Base-by-base conservation (phyloP, 2,797 vertebrate species). In the Pyrocephalus nanus region DNA sequence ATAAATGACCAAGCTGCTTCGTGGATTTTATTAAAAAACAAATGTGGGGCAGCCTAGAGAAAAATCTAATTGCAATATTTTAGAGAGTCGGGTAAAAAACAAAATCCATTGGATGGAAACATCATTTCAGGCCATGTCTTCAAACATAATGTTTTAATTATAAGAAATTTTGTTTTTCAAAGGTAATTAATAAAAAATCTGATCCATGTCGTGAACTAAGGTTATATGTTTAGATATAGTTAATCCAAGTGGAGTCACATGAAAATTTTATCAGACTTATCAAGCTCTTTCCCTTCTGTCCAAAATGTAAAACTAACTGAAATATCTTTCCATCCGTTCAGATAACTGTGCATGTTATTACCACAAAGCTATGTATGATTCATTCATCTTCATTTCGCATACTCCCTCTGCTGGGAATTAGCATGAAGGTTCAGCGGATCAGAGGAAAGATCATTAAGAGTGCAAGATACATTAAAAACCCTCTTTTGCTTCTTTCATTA, bases 341-440 rank as follows among this genome's bases (percentile, higher is more conserved):
- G 72, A 8, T 67, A 74, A 80, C 54, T 61, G 4, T 38, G 43
- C 43, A 30, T 13, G n/a, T 72, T 90, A 83, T 36, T 55, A 36
- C 11, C 40, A 38, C 79, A 77, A n/a, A 78, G 36, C 32, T 72
- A 23, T 11, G 16, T 51, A 48, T 69, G 70, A 86, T 55, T 87
- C 54, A 82, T 74, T 88, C 78, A 80, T 74, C 62, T 92, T 85
- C 62, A 45, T 81, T 95, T 94, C 79, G 53, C 55, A 53, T 32
- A 60, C 82, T 95, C 85, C 93, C 89, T 96, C 95, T 96, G 66
- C 95, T 96, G 95, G 95, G 91, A 92, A 93, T 70, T 15, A 70
- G 42, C 2, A 0, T 29, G 58, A 88, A 91, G 23, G 40, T 78
- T 92, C 90, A 81, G 58, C 29, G 42, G 32, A 58, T 83, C 58